phyloP scores from a whole-genome alignment of 2,888 invertebrate genomes.

The Scrobipalpa costella region DNA sequence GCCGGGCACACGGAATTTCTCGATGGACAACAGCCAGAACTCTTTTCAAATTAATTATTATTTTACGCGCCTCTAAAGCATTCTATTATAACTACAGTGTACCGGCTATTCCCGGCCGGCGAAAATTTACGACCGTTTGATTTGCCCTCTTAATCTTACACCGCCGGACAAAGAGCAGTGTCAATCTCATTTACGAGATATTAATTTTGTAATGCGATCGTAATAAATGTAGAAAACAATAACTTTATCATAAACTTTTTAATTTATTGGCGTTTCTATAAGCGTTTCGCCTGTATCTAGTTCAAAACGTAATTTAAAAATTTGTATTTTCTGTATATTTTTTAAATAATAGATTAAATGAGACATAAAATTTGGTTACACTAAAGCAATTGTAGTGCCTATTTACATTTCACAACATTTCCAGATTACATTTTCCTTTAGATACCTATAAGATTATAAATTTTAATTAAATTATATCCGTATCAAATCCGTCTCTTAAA shows the following conservation, averaged over 20 bases:
- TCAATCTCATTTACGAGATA: constrained; percentile 56
- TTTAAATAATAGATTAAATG: no score
- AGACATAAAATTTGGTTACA: no score
- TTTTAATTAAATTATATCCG: not conserved
- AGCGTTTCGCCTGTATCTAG: no score
- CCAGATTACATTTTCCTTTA: no score
- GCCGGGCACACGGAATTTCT: constrained; percentile 54
- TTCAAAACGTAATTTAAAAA: no score
- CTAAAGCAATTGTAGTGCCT: no score
- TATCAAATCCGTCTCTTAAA: not conserved
- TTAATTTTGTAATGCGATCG: constrained; percentile 43
- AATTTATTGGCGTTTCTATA: no score
- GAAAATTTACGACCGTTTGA: constrained; percentile 72
- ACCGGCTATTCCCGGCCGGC: constrained; percentile 54
- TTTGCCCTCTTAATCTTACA: constrained; percentile 69
- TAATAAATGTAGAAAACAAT: not conserved
- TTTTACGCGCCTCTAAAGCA: constrained; percentile 73
- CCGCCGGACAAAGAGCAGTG: constrained; percentile 57
- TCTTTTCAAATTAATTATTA: constrained; percentile 78
- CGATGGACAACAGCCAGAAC: constrained; percentile 69
- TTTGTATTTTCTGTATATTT: no score
- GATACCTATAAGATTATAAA: no score
- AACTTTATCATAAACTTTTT: no score
- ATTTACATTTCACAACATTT: no score
- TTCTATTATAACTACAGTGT: constrained; percentile 71